Evolutionary conservation across 2,797 vertebrate genomes (phyloP).

Genomic region (Phylloscopus collybita): DNA sequence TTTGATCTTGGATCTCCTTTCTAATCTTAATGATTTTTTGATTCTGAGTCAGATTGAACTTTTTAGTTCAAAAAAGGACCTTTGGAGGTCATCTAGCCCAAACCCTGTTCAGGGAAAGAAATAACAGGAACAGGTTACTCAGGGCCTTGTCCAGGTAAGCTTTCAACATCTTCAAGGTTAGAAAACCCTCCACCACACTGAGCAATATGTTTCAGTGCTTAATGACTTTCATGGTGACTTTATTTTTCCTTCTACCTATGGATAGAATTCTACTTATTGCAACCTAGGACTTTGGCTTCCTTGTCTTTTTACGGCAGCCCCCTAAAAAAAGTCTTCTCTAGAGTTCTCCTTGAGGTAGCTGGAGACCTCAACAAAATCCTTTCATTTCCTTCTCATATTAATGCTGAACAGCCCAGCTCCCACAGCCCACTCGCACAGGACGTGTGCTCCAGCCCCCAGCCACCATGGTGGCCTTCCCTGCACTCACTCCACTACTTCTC

Average conservation of each 20-base stretch:
- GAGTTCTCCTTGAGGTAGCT: neutral
- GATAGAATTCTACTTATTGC: neutral
- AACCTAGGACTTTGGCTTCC: neutral
- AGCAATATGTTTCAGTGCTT: neutral
- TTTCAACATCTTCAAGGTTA: neutral
- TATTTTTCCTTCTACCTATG: neutral
- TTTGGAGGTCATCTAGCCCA: neutral
- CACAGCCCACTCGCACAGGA: fast-evolving
- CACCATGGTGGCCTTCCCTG: neutral
- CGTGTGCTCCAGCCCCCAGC: neutral
- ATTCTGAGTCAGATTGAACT: neutral
- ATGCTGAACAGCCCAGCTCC: neutral
- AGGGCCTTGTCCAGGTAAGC: neutral
- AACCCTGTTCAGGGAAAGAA: neutral
- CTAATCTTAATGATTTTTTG: neutral
- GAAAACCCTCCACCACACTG: neutral
- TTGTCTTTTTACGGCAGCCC: neutral
- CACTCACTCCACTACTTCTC: fast-evolving
- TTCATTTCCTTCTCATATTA: neutral
- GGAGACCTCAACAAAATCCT: neutral
- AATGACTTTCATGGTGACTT: neutral
- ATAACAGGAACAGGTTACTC: neutral
- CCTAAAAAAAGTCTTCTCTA: neutral
- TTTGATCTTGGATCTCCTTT: neutral
- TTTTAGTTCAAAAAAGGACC: neutral